phyloP scores from a whole-genome alignment of 2,888 invertebrate genomes.

The Catocala nupta region DNA sequence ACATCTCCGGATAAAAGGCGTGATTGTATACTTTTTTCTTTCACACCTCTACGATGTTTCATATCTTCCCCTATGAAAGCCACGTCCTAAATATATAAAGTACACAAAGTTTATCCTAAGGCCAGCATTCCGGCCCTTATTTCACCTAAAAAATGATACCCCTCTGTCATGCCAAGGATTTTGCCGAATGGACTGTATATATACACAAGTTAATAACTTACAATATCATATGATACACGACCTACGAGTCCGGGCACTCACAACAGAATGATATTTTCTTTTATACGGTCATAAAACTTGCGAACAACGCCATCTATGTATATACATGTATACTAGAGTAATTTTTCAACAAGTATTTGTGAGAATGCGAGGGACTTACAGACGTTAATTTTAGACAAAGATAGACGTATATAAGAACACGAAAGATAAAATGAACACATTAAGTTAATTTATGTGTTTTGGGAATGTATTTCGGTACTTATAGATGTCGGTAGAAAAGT shows the following conservation, averaged over 20 bases:
- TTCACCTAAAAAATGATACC: slow-evolving; percentile 38
- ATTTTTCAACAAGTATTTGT: slow-evolving; percentile 72
- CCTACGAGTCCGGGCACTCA: slow-evolving; percentile 66
- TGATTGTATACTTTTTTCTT: too few relatives aligned
- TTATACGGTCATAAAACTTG: slow-evolving; percentile 51
- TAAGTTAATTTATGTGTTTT: slow-evolving; percentile 73
- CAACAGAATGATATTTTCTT: slow-evolving; percentile 60
- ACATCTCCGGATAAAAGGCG: too few relatives aligned
- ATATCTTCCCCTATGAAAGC: background rate
- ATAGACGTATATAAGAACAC: slow-evolving; percentile 60
- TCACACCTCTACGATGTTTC: too few relatives aligned
- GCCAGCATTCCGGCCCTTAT: slow-evolving; percentile 22
- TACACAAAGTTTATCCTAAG: slow-evolving; percentile 1
- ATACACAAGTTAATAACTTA: slow-evolving; percentile 53
- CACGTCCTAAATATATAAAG: background rate
- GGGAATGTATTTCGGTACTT: slow-evolving; percentile 56
- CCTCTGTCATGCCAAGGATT: slow-evolving; percentile 38
- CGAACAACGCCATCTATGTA: slow-evolving; percentile 40
- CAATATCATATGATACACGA: slow-evolving; percentile 61
- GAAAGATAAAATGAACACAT: slow-evolving; percentile 69
- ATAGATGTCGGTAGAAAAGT: slow-evolving; percentile 33
- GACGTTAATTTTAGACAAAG: slow-evolving; percentile 77
- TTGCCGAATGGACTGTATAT: slow-evolving; percentile 41
- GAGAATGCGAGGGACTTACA: slow-evolving; percentile 59
- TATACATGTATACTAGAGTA: slow-evolving; percentile 41